These are phyloP conservation scores for Iphiclides podalirius DNA, from an alignment of 2,888 invertebrate species.

Conservation along the genomic window DNA sequence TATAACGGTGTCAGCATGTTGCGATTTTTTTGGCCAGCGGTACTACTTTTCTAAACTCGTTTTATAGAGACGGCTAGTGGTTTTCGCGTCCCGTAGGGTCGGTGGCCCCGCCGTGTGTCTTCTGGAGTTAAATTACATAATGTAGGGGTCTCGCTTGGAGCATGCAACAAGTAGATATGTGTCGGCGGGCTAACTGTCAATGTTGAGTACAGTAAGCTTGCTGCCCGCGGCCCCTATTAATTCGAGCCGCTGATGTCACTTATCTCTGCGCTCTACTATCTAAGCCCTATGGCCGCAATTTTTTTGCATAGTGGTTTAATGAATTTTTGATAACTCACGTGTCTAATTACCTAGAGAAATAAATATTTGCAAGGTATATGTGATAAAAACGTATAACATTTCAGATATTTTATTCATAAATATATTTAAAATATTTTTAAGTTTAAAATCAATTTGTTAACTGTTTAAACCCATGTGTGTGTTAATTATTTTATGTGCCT, in stretches of 20 bases:
- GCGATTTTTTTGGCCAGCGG: conserved; percentile 81
- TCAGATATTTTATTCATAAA: too few relatives aligned
- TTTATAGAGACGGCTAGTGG: conserved; percentile 78
- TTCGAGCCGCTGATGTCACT: conserved; percentile 80
- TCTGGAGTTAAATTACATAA: conserved; percentile 80
- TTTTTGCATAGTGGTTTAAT: conserved; percentile 69
- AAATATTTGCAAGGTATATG: conserved; percentile 43
- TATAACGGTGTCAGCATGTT: conserved; percentile 81
- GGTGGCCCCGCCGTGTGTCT: conserved; percentile 74
- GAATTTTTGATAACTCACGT: conserved; percentile 69
- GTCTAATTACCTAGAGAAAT: conserved; percentile 55
- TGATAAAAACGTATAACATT: conserved; percentile 34
- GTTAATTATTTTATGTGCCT: conserved; percentile 40
- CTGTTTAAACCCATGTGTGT: conserved; percentile 41
- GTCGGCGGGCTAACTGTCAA: conserved; percentile 78
- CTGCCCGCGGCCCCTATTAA: conserved; percentile 79
- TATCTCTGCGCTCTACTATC: conserved; percentile 77
- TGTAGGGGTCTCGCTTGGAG: conserved; percentile 73
- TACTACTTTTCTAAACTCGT: conserved; percentile 81
- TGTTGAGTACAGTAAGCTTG: conserved; percentile 79
- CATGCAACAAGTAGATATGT: conserved; percentile 81
- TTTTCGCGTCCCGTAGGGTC: conserved; percentile 80
- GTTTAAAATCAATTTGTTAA: conserved; percentile 32
- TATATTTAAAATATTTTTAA: conserved; percentile 12
- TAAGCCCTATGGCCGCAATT: conserved; percentile 79